Evolutionary conservation across 2,888 invertebrate genomes (phyloP).

Genomic region (Agrilus mali): DNA sequence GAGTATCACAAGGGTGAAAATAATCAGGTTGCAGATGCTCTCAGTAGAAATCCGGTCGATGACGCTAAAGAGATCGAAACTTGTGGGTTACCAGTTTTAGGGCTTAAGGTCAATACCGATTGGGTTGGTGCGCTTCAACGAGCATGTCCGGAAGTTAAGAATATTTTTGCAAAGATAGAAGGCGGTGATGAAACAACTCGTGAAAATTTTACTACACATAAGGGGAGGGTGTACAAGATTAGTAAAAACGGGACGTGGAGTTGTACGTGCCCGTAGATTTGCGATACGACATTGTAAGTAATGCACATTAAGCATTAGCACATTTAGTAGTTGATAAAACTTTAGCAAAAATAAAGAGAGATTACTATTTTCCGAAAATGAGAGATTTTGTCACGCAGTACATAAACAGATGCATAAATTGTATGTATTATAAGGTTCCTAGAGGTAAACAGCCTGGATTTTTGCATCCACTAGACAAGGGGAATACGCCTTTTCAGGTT

Average conservation of each 20-base stretch:
- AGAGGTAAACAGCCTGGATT: constrained; percentile 14
- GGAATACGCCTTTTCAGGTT: constrained; percentile 25
- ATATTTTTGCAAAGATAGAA: too few species aligned
- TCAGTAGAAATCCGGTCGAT: constrained; percentile 11
- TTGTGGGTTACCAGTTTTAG: constrained; percentile 8
- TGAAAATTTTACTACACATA: too few species aligned
- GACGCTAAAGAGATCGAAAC: constrained; percentile 4
- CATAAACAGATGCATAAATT: constrained; percentile 11
- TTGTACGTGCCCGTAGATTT: constrained; percentile 5
- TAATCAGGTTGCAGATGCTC: constrained; percentile 8
- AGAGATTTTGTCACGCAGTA: constrained; percentile 9
- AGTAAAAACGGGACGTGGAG: too few species aligned
- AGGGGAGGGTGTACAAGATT: too few species aligned
- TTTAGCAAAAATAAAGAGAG: constrained; percentile 7
- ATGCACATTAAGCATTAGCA: constrained; percentile 6
- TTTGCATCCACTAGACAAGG: constrained; percentile 25
- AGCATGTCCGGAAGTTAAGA: background rate
- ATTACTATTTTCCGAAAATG: constrained; percentile 14
- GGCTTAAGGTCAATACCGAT: constrained; percentile 9
- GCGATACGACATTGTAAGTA: constrained; percentile 6
- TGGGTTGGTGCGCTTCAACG: constrained; percentile 8
- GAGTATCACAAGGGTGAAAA: constrained; percentile 7
- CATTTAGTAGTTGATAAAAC: constrained; percentile 14
- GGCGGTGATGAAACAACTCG: too few species aligned
- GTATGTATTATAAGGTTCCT: constrained; percentile 9